Base-by-base conservation (phyloP, 2,113 vertebrate species). In the Syngnathus scovelli region DNA sequence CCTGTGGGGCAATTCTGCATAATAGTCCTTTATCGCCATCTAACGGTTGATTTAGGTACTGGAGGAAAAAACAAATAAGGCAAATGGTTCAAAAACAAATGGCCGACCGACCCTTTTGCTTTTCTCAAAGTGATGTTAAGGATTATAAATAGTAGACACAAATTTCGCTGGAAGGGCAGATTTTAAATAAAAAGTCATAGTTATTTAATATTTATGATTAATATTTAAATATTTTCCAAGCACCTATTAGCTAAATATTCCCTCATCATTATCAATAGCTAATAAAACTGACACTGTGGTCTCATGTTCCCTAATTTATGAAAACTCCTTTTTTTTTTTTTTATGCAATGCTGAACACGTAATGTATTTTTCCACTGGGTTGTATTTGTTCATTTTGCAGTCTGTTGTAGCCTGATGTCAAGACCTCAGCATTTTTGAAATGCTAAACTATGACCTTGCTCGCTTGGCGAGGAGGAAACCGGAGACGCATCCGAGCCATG, bases 21-120 rank as follows among this genome's bases (percentile, higher is more conserved):
- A 36, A 66, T 12, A 69, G 80, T 66, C 33, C 77, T 74, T 68
- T 54, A 77, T 64, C 77, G 61, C 86, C 82, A 80, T 64, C 87
- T 85, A 82, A 38, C 69, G 87, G 76, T 56, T 10, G 5, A 5
- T 39, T 13, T 61, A 38, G 48, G 71, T 71, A 84, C 21, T 82
- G 69, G 61, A 37, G 72, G 33, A 51, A 51, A 52, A 11, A n/a
- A 52, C 8, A 10, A 21, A n/a, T 21, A 9, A 52, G n/a, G n/a
- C 49, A 3, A 52, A 8, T 52, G 19, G 19, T 52, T n/a, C 27
- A n/a, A 21, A 52, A 52, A 52, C 18, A 7, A 46, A 49, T n/a
- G 18, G 19, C 13, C 44, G n/a, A n/a, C n/a, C n/a, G 1, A 13
- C 44, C 15, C 44, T 12, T 43, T 15, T 49, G 46, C 15, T 49